Base-by-base conservation (phyloP, 2,113 vertebrate genomes). In the Argyrosomus japonicus region DNA sequence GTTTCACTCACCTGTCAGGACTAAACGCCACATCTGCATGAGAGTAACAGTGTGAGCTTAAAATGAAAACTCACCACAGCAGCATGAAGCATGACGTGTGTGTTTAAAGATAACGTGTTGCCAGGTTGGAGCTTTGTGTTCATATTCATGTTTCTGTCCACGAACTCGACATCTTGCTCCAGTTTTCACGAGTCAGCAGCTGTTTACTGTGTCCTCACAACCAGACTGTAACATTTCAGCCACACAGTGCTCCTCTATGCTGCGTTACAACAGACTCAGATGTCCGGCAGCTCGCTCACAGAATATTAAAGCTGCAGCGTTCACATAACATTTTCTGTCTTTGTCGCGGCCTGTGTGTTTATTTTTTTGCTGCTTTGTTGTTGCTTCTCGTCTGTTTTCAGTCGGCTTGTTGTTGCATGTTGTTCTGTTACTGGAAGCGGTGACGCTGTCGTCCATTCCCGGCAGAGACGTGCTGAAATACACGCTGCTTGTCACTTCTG, bases 1-100 rank as follows among this genome's bases (percentile, higher is more conserved):
- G 43, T 51, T 47, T 79, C 50, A 25, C 71, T 81, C 54, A 25
- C 71, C 23, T 56, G 77, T 50, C 25, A 1, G 11, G 4, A 64
- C 64, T 73, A 12, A 85, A 57, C 65, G 18, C 17, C 14, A 40
- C 45, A 21, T 69, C 17, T 73, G 65, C 57, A 63, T 40, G 54
- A 29, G 12, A 71, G 23, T 19, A 53, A 65, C 71, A 18, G 56
- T 2, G 2, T 45, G 1, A 36, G 60, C 29, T 23, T n/a, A 43
- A 23, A 29, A 43, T 6, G 2, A 15, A 12, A 60, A 23, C 14
- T 36, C 7, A 2, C 29, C 4, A 21, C 1, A 45, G 48, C 45
- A 56, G 70, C 82, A 56, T 43, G 17, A 61, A 51, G 36, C 23
- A 14, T 47, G 57, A 63, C 5, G 11, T n/a, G 56, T n/a, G 56